phyloP scores from a whole-genome alignment of 2,888 invertebrate genomes.

The Agriotes lineatus region DNA sequence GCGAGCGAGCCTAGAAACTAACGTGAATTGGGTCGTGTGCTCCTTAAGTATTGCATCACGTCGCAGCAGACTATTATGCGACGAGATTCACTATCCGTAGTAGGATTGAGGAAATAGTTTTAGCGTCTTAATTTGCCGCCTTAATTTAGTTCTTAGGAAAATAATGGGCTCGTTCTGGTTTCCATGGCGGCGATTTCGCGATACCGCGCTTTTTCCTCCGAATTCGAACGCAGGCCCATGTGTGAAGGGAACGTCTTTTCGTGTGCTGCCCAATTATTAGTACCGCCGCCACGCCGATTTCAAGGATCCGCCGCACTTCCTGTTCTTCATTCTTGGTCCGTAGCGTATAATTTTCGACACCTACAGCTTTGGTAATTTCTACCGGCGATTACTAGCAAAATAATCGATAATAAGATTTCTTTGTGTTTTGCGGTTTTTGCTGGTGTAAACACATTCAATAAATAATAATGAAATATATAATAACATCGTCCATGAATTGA shows the following conservation, averaged over 20 bases:
- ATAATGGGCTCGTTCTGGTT: conserved; percentile 15
- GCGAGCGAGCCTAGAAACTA: conserved; percentile 62
- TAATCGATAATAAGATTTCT: too few species aligned
- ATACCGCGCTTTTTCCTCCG: too few species aligned
- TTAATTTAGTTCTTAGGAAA: conserved; percentile 31
- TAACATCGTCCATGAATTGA: too few species aligned
- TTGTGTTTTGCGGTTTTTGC: too few species aligned
- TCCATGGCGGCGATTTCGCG: too few species aligned
- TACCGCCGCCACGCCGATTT: background rate
- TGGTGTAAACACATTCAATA: too few species aligned
- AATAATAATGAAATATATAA: too few species aligned
- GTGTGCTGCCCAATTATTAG: background rate
- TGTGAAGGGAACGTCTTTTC: background rate
- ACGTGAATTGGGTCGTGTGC: conserved; percentile 66
- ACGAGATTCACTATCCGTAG: conserved; percentile 58
- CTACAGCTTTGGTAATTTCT: background rate
- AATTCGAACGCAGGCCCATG: too few species aligned
- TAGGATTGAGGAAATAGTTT: conserved; percentile 51
- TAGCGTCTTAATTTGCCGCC: conserved; percentile 36
- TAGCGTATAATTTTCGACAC: conserved; percentile 19
- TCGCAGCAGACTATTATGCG: conserved; percentile 61
- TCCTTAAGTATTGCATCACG: conserved; percentile 64
- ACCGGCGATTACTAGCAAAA: too few species aligned
- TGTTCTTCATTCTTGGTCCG: conserved; percentile 19
- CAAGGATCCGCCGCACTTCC: conserved; percentile 21